These are phyloP conservation scores for Hyaena hyaena DNA, from an alignment of 2,113 vertebrate genomes.

Conservation along the genomic window DNA sequence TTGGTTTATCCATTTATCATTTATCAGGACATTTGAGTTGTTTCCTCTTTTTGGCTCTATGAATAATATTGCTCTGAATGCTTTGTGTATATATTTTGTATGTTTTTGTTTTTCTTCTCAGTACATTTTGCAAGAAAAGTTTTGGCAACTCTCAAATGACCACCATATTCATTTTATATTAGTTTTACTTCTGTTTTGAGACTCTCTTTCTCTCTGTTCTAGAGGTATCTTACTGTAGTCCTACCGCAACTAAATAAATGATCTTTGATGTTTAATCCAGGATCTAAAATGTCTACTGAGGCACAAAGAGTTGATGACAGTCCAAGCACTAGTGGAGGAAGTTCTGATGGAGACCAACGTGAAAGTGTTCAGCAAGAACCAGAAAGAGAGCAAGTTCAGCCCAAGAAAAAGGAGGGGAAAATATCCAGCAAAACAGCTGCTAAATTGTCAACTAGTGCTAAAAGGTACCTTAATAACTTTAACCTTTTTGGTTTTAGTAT, in stretches of 20 bases:
- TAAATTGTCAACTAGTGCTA: constrained; percentile 99
- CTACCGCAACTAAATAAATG: background rate
- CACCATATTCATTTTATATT: background rate
- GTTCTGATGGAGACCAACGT: constrained; percentile 97
- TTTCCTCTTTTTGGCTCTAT: background rate
- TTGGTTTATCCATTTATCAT: background rate
- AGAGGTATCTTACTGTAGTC: background rate
- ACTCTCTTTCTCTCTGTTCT: background rate
- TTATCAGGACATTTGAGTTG: background rate
- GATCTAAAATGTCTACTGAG: constrained; percentile 97
- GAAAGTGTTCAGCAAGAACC: constrained; percentile 94
- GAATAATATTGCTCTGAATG: background rate
- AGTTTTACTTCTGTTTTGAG: background rate
- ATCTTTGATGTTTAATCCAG: constrained; percentile 75
- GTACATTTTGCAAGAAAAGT: constrained; percentile 22
- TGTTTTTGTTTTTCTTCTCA: background rate
- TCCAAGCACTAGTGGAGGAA: constrained; percentile 98
- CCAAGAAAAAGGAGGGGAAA: constrained; percentile 99
- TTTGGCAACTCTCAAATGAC: background rate
- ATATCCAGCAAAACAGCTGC: constrained; percentile 99
- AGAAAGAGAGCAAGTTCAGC: constrained; percentile 96
- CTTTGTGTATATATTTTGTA: constrained; percentile 2
- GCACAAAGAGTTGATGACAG: constrained; percentile 98
- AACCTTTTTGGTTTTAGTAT: background rate
- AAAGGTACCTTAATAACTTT: constrained; percentile 88